phyloP scores from a whole-genome alignment of 2,888 invertebrate genomes.

The Eustalomyia histrio region DNA sequence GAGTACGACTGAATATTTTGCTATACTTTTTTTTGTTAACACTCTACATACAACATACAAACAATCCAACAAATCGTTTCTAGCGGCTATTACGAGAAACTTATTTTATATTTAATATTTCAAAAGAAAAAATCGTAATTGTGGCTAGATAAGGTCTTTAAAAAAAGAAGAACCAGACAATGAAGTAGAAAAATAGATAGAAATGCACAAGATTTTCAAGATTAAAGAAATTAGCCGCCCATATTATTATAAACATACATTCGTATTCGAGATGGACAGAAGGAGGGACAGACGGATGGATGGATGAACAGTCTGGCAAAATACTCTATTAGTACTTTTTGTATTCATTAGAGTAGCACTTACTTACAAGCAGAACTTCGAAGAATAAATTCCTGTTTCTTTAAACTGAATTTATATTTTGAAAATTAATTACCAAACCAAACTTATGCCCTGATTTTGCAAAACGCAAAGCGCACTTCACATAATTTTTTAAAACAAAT shows the following conservation, averaged over 20 bases:
- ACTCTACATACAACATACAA: constrained; percentile 21
- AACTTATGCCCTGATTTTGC: no score
- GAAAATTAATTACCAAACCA: no score
- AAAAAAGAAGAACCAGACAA: constrained; percentile 38
- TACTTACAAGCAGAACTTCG: no score
- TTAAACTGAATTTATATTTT: no score
- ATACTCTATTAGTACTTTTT: constrained; percentile 19
- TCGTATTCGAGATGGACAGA: constrained; percentile 32
- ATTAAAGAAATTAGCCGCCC: constrained; percentile 65
- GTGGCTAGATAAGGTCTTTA: constrained; percentile 60
- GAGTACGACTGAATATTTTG: constrained; percentile 37
- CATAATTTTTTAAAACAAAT: no score
- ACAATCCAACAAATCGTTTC: constrained; percentile 48
- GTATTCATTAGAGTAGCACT: no score
- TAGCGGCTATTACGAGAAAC: constrained; percentile 57
- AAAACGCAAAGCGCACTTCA: no score
- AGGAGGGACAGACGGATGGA: constrained; percentile 37
- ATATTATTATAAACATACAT: constrained; percentile 62
- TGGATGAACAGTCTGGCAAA: constrained; percentile 40
- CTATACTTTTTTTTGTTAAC: constrained; percentile 8
- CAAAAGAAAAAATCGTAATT: constrained; percentile 51
- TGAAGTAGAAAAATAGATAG: constrained; percentile 37
- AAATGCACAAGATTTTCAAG: constrained; percentile 60
- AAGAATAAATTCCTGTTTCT: no score
- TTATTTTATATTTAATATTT: constrained; percentile 32